Base-by-base conservation (phyloP, 2,113 vertebrate genomes). In the Nematolebias whitei region DNA sequence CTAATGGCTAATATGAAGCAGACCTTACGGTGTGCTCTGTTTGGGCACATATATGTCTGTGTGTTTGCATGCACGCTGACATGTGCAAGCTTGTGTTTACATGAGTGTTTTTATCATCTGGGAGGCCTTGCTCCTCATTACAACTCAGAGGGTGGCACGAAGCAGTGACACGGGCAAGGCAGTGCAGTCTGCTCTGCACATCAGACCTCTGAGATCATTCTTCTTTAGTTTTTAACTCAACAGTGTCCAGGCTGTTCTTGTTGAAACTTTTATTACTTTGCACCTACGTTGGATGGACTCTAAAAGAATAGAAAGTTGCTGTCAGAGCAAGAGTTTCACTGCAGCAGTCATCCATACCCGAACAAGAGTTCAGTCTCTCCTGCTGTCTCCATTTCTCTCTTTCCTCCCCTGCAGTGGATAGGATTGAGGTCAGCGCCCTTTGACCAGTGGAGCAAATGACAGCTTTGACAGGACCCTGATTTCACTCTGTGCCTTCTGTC, bases 361-460 rank as follows among this genome's bases (percentile, higher is more conserved):
- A 39, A 14, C 32, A 58, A 43, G 16, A 52, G 39, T 18, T 79
- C 58, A 80, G 52, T 82, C 57, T 82, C 57, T 70, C 8, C 78
- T 54, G 55, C 75, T 74, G 70, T 74, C 68, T 83, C 86, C 65
- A 68, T 83, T 79, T 75, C 76, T 24, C 65, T 59, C 50, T 74
- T 50, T 72, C 63, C 82, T 81, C 83, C 79, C 87, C 86, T 85
- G 83, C 78, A 57, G 79, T 71, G 90, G 82, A 86, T 88, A 80
- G 85, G 78, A 82, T 89, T 86, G 76, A 71, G 91, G 87, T 93
- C 89, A 88, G 80, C 83, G 78, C 88, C 74, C 80, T 89, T 85
- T 82, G 85, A 77, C 84, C 87, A 90, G 86, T 88, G 84, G 85
- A 92, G 87, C 85, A 84, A 85, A 85, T 89, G 90, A 92, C 89